Evolutionary conservation across 2,888 invertebrate genomes (phyloP).

Genomic region (Boloria selene): DNA sequence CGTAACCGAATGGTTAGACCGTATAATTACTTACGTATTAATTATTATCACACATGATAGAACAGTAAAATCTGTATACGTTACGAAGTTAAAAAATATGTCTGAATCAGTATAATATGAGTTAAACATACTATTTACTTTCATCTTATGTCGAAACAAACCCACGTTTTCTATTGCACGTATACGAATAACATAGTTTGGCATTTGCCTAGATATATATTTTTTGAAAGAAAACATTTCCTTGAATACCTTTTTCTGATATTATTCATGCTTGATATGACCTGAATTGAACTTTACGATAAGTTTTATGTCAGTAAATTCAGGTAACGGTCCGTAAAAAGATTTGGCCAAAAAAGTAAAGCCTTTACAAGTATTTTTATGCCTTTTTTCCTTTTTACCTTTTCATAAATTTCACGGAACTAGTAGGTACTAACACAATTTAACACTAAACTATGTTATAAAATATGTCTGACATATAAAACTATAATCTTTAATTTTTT

Average conservation of each 20-base stretch:
- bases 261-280: constrained; percentile 27
- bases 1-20: too few species aligned
- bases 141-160: too few species aligned
- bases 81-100: too few species aligned
- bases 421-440: background rate
- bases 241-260: constrained; percentile 17
- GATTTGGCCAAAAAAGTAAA: constrained; percentile 15
- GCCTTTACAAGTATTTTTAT: constrained; percentile 23
- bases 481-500: too few species aligned
- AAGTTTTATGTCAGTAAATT: constrained; percentile 30
- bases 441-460: background rate
- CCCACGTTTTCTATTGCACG: too few species aligned
- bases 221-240: constrained; percentile 10
- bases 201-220: background rate
- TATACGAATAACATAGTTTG: background rate
- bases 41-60: too few species aligned
- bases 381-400: constrained; percentile 11
- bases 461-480: background rate
- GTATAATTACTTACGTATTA: too few species aligned
- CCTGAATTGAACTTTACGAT: constrained; percentile 35
- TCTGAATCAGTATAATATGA: too few species aligned
- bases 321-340: constrained; percentile 25
- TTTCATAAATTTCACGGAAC: constrained; percentile 16
- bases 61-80: too few species aligned
- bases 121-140: too few species aligned